Evolutionary conservation across 2,113 vertebrate species (phyloP).

Genomic region (Megaceryle torquata): DNA sequence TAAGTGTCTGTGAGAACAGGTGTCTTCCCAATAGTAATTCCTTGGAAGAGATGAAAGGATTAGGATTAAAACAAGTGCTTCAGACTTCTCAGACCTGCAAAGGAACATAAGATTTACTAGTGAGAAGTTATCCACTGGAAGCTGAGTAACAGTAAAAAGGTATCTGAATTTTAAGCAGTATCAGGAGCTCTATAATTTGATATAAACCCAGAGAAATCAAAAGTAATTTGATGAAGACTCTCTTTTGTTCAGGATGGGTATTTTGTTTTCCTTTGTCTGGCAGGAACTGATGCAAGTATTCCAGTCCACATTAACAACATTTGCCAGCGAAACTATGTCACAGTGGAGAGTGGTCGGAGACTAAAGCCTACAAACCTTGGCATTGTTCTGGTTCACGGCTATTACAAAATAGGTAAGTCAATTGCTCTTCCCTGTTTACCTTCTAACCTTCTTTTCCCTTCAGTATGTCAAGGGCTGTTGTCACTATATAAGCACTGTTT

Average conservation of each 20-base stretch:
- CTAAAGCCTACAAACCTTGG: conserved; percentile 95
- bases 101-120: background rate
- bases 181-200: background rate
- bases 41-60: background rate
- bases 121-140: background rate
- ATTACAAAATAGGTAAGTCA: conserved; percentile 92
- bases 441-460: background rate
- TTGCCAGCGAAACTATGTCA: conserved; percentile 96
- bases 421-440: background rate
- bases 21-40: background rate
- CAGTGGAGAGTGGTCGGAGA: conserved; percentile 90
- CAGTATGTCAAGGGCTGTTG: background rate
- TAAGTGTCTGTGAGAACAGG: background rate
- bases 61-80: background rate
- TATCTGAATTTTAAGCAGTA: background rate
- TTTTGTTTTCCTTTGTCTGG: background rate
- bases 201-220: background rate
- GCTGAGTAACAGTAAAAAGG: background rate
- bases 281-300: conserved; percentile 97
- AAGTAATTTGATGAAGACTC: background rate
- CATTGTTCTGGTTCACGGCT: conserved; percentile 95
- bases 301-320: conserved; percentile 98
- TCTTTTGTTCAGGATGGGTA: background rate
- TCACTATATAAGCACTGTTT: background rate
- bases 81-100: background rate